Conservation (phyloP, 2,888 invertebrate genomes). For the Epinotia ramella region DNA sequence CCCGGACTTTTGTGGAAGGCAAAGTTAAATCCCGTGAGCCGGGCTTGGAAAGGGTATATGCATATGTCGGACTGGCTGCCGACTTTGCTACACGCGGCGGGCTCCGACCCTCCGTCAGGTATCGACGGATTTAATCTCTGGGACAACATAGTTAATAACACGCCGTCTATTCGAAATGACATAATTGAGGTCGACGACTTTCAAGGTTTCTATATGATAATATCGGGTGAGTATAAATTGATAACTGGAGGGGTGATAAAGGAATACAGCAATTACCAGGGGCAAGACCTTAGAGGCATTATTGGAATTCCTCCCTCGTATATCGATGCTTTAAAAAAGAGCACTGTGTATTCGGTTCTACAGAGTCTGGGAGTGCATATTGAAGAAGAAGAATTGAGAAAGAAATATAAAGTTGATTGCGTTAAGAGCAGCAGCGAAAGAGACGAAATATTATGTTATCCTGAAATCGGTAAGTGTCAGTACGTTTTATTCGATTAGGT, state of each 20-base stretch:
- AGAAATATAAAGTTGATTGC: constrained; percentile 61
- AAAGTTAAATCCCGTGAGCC: constrained; percentile 67
- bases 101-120: constrained; percentile 57
- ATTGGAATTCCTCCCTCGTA: constrained; percentile 65
- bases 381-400: constrained; percentile 54
- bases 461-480: constrained; percentile 61
- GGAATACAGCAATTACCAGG: constrained; percentile 62
- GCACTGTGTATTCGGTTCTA: constrained; percentile 61
- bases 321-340: constrained; percentile 56
- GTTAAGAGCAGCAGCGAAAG: constrained; percentile 35
- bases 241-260: constrained; percentile 60
- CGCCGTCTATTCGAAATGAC: constrained; percentile 60
- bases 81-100: constrained; percentile 84
- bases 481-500: neutral
- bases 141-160: constrained; percentile 65
- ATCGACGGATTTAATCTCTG: constrained; percentile 75
- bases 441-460: constrained; percentile 58
- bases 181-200: constrained; percentile 74
- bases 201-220: constrained; percentile 63
- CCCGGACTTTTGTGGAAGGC: constrained; percentile 89
- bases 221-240: constrained; percentile 68
- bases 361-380: constrained; percentile 54
- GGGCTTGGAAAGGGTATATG: constrained; percentile 84
- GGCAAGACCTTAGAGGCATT: constrained; percentile 61
- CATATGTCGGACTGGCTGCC: constrained; percentile 94